phyloP scores from a whole-genome alignment of 2,797 vertebrate genomes.

The Diceros bicornis region DNA sequence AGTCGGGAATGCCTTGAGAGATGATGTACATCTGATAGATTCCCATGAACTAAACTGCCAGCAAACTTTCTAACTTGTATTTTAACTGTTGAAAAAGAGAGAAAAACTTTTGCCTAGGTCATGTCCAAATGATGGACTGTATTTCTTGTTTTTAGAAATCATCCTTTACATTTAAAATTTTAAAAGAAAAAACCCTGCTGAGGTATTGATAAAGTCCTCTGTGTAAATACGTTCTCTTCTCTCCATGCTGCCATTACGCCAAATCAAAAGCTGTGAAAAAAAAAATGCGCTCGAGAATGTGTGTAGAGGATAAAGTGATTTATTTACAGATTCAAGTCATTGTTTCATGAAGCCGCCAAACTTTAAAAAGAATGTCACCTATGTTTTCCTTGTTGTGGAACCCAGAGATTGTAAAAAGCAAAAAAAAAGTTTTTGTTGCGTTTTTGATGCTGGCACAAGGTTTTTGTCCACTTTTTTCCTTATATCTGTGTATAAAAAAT shows the following conservation, averaged over 20 bases:
- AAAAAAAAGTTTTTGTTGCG: constrained; percentile 79
- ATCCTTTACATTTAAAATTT: constrained; percentile 73
- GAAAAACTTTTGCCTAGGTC: constrained; percentile 17
- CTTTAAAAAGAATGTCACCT: constrained; percentile 76
- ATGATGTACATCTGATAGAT: not conserved
- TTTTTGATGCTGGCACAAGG: constrained; percentile 86
- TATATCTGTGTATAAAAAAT: constrained; percentile 85
- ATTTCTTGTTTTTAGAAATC: constrained; percentile 75
- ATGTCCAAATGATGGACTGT: constrained; percentile 40
- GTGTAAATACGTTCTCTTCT: constrained; percentile 48
- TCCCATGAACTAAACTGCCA: constrained; percentile 72
- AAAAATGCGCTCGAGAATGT: constrained; percentile 59
- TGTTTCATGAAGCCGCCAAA: constrained; percentile 82
- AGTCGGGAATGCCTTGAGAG: not conserved
- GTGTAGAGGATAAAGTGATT: constrained; percentile 70
- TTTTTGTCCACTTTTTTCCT: constrained; percentile 82
- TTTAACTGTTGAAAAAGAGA: constrained; percentile 56
- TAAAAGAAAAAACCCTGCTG: not conserved
- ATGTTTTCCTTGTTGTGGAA: constrained; percentile 60
- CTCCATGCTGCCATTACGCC: constrained; percentile 74
- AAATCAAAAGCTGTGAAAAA: constrained; percentile 86
- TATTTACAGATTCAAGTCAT: constrained; percentile 74
- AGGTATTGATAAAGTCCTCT: not conserved
- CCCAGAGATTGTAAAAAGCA: constrained; percentile 76
- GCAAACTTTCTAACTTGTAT: constrained; percentile 68